Evolutionary conservation across 92 coral and sea anemone genomes (phyloP).

Genomic region (Zoanthus gigantus): DNA sequence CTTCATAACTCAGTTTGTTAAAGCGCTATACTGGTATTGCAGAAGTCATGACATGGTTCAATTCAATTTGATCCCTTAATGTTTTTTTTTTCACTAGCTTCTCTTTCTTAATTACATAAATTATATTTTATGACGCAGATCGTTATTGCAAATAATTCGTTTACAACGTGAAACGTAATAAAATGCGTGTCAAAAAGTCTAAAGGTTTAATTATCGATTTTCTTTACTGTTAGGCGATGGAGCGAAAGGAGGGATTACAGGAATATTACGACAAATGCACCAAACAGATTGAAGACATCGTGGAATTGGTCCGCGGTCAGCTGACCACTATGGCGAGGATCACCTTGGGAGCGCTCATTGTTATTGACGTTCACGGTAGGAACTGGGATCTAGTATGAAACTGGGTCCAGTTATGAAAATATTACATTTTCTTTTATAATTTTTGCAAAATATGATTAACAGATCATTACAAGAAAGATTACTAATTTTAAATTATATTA

Average conservation of each 20-base stretch:
- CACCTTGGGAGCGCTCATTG: conserved; percentile 95
- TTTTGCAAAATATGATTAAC: not conserved
- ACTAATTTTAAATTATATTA: too few relatives aligned
- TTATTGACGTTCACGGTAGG: conserved; percentile 97
- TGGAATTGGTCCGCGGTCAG: conserved; percentile 93
- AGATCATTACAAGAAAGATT: not conserved
- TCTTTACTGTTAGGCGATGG: conserved; percentile 74
- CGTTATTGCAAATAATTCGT: too few relatives aligned
- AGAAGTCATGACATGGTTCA: too few relatives aligned
- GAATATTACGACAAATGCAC: conserved; percentile 86
- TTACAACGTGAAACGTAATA: too few relatives aligned
- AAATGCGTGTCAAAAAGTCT: too few relatives aligned
- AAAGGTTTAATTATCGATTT: not conserved
- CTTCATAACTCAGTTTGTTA: not conserved
- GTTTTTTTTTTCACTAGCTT: too few relatives aligned
- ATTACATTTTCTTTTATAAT: not conserved
- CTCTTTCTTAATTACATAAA: too few relatives aligned
- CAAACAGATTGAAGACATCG: conserved; percentile 89
- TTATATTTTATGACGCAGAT: too few relatives aligned
- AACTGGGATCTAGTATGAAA: too few relatives aligned
- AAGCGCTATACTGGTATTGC: too few relatives aligned
- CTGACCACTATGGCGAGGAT: conserved; percentile 91
- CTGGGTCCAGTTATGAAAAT: not conserved
- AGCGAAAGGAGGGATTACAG: conserved; percentile 71
- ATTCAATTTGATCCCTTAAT: too few relatives aligned